Conservation (phyloP, 2,888 invertebrate genomes). For the Drosophila paranaensis region DNA sequence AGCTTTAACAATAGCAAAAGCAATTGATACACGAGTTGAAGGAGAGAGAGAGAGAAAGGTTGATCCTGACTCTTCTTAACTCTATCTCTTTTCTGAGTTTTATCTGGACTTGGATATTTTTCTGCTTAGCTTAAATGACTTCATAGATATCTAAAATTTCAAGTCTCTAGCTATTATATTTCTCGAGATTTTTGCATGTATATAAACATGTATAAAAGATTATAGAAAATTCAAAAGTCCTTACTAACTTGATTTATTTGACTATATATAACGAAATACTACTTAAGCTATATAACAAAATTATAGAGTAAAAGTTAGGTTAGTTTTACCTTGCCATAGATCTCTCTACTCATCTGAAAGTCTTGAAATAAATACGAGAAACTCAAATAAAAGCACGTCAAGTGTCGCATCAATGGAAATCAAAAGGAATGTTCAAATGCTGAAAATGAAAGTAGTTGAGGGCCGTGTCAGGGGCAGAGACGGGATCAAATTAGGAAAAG, state of each 20-base stretch:
- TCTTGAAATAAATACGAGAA: background rate
- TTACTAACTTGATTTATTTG: no score
- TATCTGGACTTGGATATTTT: no score
- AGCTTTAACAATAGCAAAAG: conserved; percentile 3
- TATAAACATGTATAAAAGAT: no score
- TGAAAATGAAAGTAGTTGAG: conserved; percentile 57
- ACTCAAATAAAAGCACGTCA: conserved; percentile 10
- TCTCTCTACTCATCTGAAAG: background rate
- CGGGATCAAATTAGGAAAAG: conserved; percentile 16
- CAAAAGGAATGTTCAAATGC: conserved; percentile 47
- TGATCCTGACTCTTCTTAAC: no score
- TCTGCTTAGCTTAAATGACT: no score
- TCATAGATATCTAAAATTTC: no score
- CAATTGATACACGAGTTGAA: conserved; percentile 1
- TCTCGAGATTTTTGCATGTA: no score
- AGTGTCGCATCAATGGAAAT: conserved; percentile 38
- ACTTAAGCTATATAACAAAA: background rate
- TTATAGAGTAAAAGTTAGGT: background rate
- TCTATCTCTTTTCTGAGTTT: no score
- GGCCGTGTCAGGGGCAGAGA: conserved; percentile 26
- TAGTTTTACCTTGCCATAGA: background rate
- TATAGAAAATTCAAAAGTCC: no score
- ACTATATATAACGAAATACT: no score
- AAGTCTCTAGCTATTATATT: no score
- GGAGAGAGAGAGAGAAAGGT: no score